A percentile compares a stretch with the other conserved stretches of the same genome.
These are phyloP conservation scores for Malurus cyaneus DNA, from an alignment of 2,113 vertebrate genomes.

Conservation along the genomic window DNA sequence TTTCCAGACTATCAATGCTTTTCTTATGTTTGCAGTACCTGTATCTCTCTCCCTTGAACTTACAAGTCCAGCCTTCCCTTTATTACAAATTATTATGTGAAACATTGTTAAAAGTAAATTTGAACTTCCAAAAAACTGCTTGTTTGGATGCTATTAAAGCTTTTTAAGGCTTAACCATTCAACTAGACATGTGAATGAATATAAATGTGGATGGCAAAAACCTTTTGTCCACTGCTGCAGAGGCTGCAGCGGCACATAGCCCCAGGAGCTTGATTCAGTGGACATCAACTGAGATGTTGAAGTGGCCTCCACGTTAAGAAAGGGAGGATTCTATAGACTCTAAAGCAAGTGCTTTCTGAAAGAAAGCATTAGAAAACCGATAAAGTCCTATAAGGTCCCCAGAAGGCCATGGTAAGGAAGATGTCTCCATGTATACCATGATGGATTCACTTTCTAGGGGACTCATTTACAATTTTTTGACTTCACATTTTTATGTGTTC, in stretches of 20 bases:
- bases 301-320: not conserved
- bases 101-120: not conserved
- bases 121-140: not conserved
- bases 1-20: not conserved
- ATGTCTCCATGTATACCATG: not conserved
- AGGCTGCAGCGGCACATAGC: accelerated
- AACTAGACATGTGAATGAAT: accelerated
- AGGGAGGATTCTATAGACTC: too few relatives aligned
- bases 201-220: not conserved
- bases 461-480: not conserved
- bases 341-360: not conserved
- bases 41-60: not conserved
- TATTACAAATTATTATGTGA: not conserved
- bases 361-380: not conserved
- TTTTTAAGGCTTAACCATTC: not conserved
- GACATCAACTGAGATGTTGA: not conserved
- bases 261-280: not conserved
- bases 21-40: not conserved
- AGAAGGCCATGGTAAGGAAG: not conserved
- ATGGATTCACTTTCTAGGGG: not conserved
- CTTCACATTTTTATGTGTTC: not conserved
- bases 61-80: not conserved
- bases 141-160: not conserved
- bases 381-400: too few relatives aligned
- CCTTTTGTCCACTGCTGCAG: not conserved